Evolutionary conservation across 2,888 invertebrate genomes (phyloP), one percentile per base, ranked within the genome.

Genomic region (Erebia aethiops): DNA sequence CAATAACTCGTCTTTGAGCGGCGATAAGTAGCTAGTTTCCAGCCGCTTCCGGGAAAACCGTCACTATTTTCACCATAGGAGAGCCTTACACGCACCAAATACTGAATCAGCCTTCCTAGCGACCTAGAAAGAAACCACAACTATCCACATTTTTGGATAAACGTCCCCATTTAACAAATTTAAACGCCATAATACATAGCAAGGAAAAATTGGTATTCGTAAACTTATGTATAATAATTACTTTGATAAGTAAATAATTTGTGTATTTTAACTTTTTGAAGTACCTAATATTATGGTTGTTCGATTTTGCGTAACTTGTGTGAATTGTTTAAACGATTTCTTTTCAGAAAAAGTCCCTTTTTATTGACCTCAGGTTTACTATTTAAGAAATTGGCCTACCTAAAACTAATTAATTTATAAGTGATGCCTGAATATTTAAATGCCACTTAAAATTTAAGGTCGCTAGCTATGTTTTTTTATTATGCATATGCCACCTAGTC

Each of bases 161-260:
- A 26, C 26, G 2, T 35, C 35, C 35, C 35, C 35, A 35, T 35
- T 35, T 7, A 35, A 35, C 35, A 35, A 35, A 35, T 35, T n/a
- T n/a, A 2, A 51, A n/a, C 52, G 0, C 16, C 16, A 16, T 46
- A 18, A 16, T 18, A 18, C 9, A 9, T 10, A 18, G 8, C 14
- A 13, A 56, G 9, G 14, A 13, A 26, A 58, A 60, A 60, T 60
- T 60, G 60, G 60, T 60, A 60, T 60, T 41, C 60, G 60, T 41
- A 60, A 41, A 60, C 60, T 57, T 35, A 35, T 7, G 2, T 7
- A 35, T 35, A 26, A 26, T 26, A 35, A 35, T 35, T 35, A 21
- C 2, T 21, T 21, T 21, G 21, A 21, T 4, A 26, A 26, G 26
- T 35, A 7, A 35, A 35, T 4, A 35, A 35, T 7, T 7, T 35